Evolutionary conservation across 2,113 vertebrate genomes (phyloP), one percentile per base, ranked within the genome.

Genomic region (Neolamprologus falcicula): DNA sequence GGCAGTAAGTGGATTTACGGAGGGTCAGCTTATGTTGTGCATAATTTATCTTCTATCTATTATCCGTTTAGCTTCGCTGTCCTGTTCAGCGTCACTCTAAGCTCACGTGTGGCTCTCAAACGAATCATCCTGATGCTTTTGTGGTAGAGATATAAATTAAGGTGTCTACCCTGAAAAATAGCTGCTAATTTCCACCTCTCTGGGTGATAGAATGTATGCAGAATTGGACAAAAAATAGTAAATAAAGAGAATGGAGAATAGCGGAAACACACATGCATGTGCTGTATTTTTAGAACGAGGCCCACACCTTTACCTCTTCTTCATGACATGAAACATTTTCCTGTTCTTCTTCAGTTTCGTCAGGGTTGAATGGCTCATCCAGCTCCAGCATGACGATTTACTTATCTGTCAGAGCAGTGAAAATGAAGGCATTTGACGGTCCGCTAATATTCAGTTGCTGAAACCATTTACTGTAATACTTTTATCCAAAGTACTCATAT

Each of bases 351-450:
- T 89, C 82, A 7, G 89, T 93, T 63, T 86, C 90, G 24, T 97
- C 96, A 80, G 85, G 90, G 1, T 94, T 33, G 16, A 89, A 94
- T 52, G 96, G 86, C 88, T 94, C 94, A 52, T 91, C 91, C 85
- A 97, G 59, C 92, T 98, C 96, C 55, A 83, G 93, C 87, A 95
- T 92, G 89, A 97, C 86, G 11, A 37, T 12, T 86, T 95, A 89
- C 90, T 96, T 93, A 83, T 96, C 94, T 90, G 96, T 87, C 91
- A 92, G 95, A 19, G 3, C 61, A 54, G 35, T 50, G 12, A 86
- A 55, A 71, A 19, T 71, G 54, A 19, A 54, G 6, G 12, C 7
- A 35, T 35, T 61, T 37, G 16, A 5, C 1, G 5, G 5, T 57
- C 40, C 7, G 6, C 16, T 11, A 55, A 57, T 13, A 4, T 35